These are phyloP conservation scores for Gymnocephalus cernua DNA, from an alignment of 2,113 vertebrate species.

Conservation along the genomic window DNA sequence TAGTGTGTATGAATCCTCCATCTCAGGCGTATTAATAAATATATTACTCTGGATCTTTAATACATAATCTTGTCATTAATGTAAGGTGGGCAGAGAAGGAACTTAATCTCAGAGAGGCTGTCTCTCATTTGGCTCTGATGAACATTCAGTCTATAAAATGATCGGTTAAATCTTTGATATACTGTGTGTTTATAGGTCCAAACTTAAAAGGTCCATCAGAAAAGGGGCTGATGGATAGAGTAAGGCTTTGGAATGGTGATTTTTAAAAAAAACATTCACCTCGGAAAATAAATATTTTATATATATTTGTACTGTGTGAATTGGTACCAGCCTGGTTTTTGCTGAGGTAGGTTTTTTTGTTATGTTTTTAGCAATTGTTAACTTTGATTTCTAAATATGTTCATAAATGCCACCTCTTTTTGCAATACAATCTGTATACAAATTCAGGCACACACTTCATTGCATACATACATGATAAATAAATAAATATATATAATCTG, in stretches of 20 bases:
- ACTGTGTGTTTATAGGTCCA: slow-evolving; percentile 79
- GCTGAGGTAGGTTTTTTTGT: slow-evolving; percentile 93
- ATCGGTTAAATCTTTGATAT: slow-evolving; percentile 72
- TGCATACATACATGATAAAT: slow-evolving; percentile 76
- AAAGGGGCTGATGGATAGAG: slow-evolving; percentile 68
- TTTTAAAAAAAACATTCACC: slow-evolving; percentile 85
- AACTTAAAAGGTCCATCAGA: slow-evolving; percentile 74
- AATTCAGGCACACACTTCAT: slow-evolving; percentile 57
- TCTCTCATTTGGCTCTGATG: slow-evolving; percentile 59
- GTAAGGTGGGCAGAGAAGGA: slow-evolving; percentile 34
- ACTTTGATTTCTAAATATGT: slow-evolving; percentile 77
- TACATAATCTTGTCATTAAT: slow-evolving; percentile 62
- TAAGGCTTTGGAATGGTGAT: slow-evolving; percentile 90
- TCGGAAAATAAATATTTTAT: slow-evolving; percentile 86
- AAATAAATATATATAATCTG: slow-evolving; percentile 84
- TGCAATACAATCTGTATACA: slow-evolving; percentile 69
- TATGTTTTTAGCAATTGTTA: slow-evolving; percentile 76
- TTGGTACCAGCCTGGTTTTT: slow-evolving; percentile 86
- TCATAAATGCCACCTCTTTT: slow-evolving; percentile 78
- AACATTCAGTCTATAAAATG: slow-evolving; percentile 74
- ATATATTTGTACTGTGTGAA: slow-evolving; percentile 79
- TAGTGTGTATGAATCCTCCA: slow-evolving; percentile 51
- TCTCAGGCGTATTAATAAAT: slow-evolving; percentile 67
- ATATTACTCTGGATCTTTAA: slow-evolving; percentile 75
- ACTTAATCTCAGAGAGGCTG: slow-evolving; percentile 70